Evolutionary conservation across 2,888 invertebrate species (phyloP), one percentile per base, ranked within the genome.

Genomic region (Ormyrus pomaceus): DNA sequence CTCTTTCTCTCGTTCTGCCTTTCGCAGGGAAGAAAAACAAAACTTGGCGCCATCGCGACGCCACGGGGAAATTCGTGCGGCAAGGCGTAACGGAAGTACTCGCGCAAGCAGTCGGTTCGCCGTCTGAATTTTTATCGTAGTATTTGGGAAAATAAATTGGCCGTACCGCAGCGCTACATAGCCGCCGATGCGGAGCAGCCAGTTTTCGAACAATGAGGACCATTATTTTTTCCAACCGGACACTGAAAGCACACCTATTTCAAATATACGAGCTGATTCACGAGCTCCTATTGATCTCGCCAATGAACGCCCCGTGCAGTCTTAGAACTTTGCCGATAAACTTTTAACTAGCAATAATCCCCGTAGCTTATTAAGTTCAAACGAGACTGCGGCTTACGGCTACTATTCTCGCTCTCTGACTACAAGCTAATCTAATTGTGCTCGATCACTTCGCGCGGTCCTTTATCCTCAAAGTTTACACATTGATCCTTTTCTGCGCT

Each of bases 91-190:
- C 61, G 71, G 80, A 71, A 71, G 76, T 72, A 58, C 53, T 74
- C 62, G 55, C 55, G 50, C 19, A 19, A 19, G 19, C 19, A 19
- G 19, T 19, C 19, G 73, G 68, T 79, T 13, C 46, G 53, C 62
- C 55, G 13, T 77, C 73, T 62, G 73, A 77, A 77, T 80, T 80
- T 77, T 80, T 80, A 80, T 80, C 69, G 69, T 58, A 34, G 59
- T 69, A 69, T 80, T 80, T 73, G 55, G 19, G 46, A 69, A 77
- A 80, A 77, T 77, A 72, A 80, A 80, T 80, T 73, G 59, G 71
- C 75, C 59, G 9, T 9, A 55, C 56, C 34, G 76, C 46, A 58
- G n/a, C 61, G 68, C 51, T 19, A 2, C 1, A 19, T 19, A 19
- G 19, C 19, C 53, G 11, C 56, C 13, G 58, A n/a, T 8, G 61